Evolutionary conservation across 1,140 invertebrate genomes (phyloP).

Genomic region (Brachionus plicatilis): DNA sequence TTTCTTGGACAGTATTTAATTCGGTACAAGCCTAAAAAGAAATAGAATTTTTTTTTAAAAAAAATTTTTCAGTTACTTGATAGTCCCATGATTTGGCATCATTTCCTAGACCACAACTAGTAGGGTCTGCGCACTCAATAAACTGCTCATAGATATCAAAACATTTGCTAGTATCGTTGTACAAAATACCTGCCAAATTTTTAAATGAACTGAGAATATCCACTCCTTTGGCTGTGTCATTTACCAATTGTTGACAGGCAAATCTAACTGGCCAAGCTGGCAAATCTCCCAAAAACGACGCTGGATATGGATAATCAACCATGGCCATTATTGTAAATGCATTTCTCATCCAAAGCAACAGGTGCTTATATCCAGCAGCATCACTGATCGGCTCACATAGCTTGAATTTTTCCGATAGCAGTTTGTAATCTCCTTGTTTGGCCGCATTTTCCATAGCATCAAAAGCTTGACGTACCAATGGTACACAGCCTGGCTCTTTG

Average conservation of each 20-base stretch:
- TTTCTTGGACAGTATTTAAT: slow-evolving; percentile 88
- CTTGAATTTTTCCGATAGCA: slow-evolving; percentile 3
- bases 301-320: slow-evolving; percentile 84
- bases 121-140: slow-evolving; percentile 45
- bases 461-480: slow-evolving; percentile 33
- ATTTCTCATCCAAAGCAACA: slow-evolving; percentile 38
- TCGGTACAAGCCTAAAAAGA: slow-evolving; percentile 69
- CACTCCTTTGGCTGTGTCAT: background rate
- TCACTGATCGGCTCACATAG: slow-evolving; percentile 16
- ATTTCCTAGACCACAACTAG: background rate
- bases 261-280: slow-evolving; percentile 76
- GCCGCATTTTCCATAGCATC: slow-evolving; percentile 30
- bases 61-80: slow-evolving; percentile 46
- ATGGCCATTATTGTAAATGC: slow-evolving; percentile 75
- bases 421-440: slow-evolving; percentile 12
- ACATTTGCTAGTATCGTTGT: slow-evolving; percentile 72
- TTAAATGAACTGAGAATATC: slow-evolving; percentile 57
- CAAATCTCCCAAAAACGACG: slow-evolving; percentile 71
- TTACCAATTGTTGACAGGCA: slow-evolving; percentile 43
- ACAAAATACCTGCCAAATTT: slow-evolving; percentile 65
- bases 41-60: background rate
- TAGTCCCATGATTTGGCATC: slow-evolving; percentile 42
- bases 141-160: slow-evolving; percentile 59
- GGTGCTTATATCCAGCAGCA: slow-evolving; percentile 18
- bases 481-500: slow-evolving; percentile 35